These are phyloP conservation scores for Amaurobius ferox DNA, from an alignment of 2,888 invertebrate species.

Conservation along the genomic window DNA sequence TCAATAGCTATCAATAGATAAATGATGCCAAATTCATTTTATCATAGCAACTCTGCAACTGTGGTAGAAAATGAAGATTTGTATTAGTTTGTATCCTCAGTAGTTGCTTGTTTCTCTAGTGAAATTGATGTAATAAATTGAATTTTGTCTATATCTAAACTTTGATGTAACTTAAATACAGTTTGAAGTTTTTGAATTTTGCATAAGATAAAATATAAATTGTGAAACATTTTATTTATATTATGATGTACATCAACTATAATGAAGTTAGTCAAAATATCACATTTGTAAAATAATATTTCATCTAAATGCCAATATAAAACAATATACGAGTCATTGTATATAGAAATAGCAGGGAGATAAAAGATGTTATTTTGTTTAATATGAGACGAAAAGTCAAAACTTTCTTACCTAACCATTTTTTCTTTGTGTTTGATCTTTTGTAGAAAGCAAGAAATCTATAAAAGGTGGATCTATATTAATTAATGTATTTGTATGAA, in stretches of 20 bases:
- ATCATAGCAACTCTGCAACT: too few species aligned
- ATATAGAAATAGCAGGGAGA: not conserved
- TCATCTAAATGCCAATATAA: not conserved
- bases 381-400: not conserved
- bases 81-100: too few species aligned
- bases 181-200: not conserved
- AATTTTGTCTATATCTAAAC: too few species aligned
- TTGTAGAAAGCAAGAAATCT: not conserved
- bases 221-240: not conserved
- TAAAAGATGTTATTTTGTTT: not conserved
- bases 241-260: too few species aligned
- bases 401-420: not conserved
- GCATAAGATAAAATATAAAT: not conserved
- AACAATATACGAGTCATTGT: not conserved
- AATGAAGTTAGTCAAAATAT: not conserved
- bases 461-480: conserved; percentile 25
- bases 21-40: too few species aligned
- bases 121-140: too few species aligned
- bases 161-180: too few species aligned
- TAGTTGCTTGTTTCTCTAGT: too few species aligned
- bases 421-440: not conserved
- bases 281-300: not conserved
- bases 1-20: too few species aligned
- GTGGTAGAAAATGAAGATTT: too few species aligned
- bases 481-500: conserved; percentile 53